A percentile compares a stretch with the other conserved stretches of the same genome.
Conservation (phyloP, 2,888 invertebrate species). For the Eupithecia inturbata region DNA sequence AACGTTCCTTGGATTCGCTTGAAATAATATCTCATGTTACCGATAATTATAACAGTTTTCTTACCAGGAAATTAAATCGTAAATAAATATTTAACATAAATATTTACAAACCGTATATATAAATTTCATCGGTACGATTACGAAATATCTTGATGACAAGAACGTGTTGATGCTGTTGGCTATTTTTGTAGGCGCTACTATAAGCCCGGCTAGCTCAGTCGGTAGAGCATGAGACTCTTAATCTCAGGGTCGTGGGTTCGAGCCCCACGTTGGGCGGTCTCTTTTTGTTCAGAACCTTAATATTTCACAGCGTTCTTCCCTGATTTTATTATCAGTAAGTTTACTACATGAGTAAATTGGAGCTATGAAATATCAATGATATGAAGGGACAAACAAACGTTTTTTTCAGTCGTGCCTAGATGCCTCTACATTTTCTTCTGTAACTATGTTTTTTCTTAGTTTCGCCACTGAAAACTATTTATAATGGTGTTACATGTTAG, state of each 20-base stretch:
- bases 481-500: neutral
- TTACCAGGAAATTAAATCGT: conserved; percentile 2
- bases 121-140: neutral
- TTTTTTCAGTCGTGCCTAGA: neutral
- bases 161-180: conserved; percentile 17
- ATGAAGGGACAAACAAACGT: neutral
- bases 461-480: neutral
- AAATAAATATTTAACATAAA: conserved; percentile 6
- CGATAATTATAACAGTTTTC: neutral
- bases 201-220: conserved; percentile 84
- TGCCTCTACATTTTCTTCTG: neutral
- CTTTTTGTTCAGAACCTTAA: conserved; percentile 42
- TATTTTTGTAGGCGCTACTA: neutral
- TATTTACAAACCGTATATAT: neutral
- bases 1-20: conserved; percentile 8
- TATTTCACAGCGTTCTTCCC: neutral
- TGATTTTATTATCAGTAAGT: neutral
- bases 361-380: neutral
- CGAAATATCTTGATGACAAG: neutral
- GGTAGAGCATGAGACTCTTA: conserved; percentile 86
- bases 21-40: conserved; percentile 8
- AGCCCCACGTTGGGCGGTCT: conserved; percentile 85
- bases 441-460: neutral
- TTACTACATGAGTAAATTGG: neutral
- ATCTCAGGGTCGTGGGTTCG: conserved; percentile 87